Evolutionary conservation across 2,113 vertebrate genomes (phyloP).

Genomic region (Semnornis frantzii): DNA sequence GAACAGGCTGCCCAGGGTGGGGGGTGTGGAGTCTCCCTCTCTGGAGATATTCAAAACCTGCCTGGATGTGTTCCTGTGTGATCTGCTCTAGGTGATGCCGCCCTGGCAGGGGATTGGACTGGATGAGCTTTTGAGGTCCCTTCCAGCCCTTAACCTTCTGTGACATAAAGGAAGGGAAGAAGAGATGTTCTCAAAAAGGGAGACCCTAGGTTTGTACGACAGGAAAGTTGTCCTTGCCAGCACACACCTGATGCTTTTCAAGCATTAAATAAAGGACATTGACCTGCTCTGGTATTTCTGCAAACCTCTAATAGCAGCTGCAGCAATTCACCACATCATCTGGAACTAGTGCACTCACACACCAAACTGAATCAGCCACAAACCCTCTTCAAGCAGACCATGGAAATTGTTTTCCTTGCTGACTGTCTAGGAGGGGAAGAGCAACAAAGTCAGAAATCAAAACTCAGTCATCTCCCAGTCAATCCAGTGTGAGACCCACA

Average conservation of each 20-base stretch:
- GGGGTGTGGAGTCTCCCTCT: too few relatives aligned
- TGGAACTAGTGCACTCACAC: not conserved
- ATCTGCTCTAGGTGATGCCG: too few relatives aligned
- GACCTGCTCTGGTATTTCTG: not conserved
- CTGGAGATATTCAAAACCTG: too few relatives aligned
- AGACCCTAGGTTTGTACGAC: not conserved
- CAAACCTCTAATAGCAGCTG: not conserved
- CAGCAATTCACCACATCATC: not conserved
- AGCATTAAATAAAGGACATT: not conserved
- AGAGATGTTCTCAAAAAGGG: not conserved
- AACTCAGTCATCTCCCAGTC: not conserved
- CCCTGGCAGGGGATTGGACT: too few relatives aligned
- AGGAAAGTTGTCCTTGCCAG: not conserved
- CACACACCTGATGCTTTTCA: not conserved
- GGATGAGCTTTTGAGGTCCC: too few relatives aligned
- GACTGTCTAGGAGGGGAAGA: not conserved
- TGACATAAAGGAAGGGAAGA: not conserved
- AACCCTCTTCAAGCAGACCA: not conserved
- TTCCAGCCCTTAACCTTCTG: too few relatives aligned
- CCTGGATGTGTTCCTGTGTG: too few relatives aligned
- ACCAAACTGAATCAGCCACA: not conserved
- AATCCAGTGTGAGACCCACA: not conserved
- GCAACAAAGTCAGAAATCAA: not conserved
- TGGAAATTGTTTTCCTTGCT: not conserved
- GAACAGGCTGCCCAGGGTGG: too few relatives aligned